A percentile compares a stretch with the other conserved stretches of the same genome.
phyloP scores from a whole-genome alignment of 2,888 invertebrate species.

The Magallana nippona region DNA sequence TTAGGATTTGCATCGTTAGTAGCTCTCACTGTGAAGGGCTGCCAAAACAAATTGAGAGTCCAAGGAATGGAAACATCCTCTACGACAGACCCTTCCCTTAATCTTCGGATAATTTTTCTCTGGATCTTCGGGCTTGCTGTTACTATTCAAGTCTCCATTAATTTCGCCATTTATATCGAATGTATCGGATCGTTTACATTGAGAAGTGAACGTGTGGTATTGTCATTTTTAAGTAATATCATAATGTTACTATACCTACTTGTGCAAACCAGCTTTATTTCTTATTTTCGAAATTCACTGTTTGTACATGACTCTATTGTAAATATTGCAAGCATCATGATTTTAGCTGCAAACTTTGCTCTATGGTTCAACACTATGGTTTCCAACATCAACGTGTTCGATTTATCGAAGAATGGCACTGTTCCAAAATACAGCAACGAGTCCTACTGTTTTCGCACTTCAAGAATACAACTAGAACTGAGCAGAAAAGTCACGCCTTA shows the following conservation, averaged over 20 bases:
- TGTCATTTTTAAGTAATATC: background rate
- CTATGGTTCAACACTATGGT: background rate
- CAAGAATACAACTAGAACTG: background rate
- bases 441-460: constrained; percentile 10
- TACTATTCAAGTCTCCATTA: background rate
- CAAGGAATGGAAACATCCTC: background rate
- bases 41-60: background rate
- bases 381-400: background rate
- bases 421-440: background rate
- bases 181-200: background rate
- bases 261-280: background rate
- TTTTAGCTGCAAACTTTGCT: background rate
- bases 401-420: background rate
- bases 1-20: background rate
- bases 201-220: background rate
- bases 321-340: background rate
- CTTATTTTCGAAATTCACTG: background rate
- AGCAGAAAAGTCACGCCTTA: background rate
- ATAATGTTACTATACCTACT: background rate
- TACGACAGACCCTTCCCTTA: background rate
- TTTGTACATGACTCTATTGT: background rate
- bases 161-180: background rate
- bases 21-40: background rate
- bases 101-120: background rate
- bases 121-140: background rate